These are phyloP conservation scores for Drosophila mojavensis DNA, from an alignment of 1,140 invertebrate genomes.

Conservation along the genomic window DNA sequence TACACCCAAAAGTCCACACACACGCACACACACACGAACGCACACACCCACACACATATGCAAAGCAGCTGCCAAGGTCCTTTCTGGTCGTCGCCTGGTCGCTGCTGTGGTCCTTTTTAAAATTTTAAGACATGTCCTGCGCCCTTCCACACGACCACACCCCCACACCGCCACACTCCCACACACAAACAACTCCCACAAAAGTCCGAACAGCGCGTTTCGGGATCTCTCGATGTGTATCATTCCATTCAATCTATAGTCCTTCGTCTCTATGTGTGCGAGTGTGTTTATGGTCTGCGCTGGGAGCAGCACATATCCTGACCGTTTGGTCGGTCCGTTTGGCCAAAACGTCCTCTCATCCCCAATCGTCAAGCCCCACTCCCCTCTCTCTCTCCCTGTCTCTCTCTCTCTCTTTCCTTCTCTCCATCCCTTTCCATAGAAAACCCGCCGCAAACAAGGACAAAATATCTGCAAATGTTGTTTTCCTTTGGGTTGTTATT, in stretches of 20 bases:
- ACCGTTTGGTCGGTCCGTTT: constrained; percentile 48
- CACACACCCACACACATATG: constrained; percentile 44
- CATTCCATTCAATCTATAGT: constrained; percentile 65
- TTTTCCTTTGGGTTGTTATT: constrained; percentile 82
- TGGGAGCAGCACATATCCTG: constrained; percentile 56
- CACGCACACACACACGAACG: constrained; percentile 42
- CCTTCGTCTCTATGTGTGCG: constrained; percentile 12
- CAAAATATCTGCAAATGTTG: constrained; percentile 78
- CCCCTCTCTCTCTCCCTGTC: not conserved
- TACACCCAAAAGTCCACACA: constrained; percentile 63
- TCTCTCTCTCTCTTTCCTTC: too few relatives aligned
- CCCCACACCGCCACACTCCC: not conserved
- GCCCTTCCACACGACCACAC: constrained; percentile 26
- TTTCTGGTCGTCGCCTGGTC: constrained; percentile 48
- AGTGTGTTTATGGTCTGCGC: constrained; percentile 27
- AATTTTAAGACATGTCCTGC: constrained; percentile 83
- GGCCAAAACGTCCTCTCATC: not conserved
- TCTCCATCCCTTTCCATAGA: not conserved
- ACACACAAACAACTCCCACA: constrained; percentile 2
- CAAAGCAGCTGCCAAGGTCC: constrained; percentile 72
- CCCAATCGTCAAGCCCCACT: not conserved
- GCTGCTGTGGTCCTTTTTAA: constrained; percentile 54
- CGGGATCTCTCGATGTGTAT: constrained; percentile 68
- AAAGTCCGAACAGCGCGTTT: constrained; percentile 61
- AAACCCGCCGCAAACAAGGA: constrained; percentile 34